phyloP scores from a whole-genome alignment of 2,888 invertebrate genomes.

The Sycophila texana region DNA sequence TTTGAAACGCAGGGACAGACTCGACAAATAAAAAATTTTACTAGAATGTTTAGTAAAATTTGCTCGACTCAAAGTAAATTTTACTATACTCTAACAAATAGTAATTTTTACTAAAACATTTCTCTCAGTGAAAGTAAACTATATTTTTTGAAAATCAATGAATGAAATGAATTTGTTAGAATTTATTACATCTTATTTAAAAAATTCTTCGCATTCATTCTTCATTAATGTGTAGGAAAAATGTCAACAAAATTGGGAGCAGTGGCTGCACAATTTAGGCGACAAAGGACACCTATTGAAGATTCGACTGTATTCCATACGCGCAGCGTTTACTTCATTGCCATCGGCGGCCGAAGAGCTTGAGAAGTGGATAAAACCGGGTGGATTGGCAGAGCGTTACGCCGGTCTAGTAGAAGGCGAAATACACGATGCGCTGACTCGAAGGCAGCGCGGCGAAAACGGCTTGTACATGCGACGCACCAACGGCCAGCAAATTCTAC shows the following conservation, averaged over 20 bases:
- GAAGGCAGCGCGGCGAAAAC: constrained; percentile 88
- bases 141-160: no score
- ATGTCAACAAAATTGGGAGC: constrained; percentile 69
- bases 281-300: constrained; percentile 78
- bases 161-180: no score
- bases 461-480: constrained; percentile 84
- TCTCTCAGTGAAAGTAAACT: no score
- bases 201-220: background rate
- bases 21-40: no score
- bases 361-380: constrained; percentile 71
- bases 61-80: no score
- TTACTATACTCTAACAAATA: no score
- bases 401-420: constrained; percentile 92
- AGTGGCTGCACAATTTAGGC: constrained; percentile 77
- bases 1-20: no score
- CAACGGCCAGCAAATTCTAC: constrained; percentile 79
- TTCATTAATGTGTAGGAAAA: constrained; percentile 60
- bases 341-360: constrained; percentile 70
- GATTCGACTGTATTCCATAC: constrained; percentile 77
- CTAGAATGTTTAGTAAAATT: no score
- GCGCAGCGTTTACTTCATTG: constrained; percentile 77
- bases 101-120: no score
- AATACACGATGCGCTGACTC: constrained; percentile 90
- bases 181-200: background rate
- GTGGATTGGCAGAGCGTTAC: constrained; percentile 80